A percentile compares a stretch with the other conserved stretches of the same genome.
These are phyloP conservation scores for Anoplolepis gracilipes DNA, from an alignment of 1,140 invertebrate genomes.

Conservation along the genomic window DNA sequence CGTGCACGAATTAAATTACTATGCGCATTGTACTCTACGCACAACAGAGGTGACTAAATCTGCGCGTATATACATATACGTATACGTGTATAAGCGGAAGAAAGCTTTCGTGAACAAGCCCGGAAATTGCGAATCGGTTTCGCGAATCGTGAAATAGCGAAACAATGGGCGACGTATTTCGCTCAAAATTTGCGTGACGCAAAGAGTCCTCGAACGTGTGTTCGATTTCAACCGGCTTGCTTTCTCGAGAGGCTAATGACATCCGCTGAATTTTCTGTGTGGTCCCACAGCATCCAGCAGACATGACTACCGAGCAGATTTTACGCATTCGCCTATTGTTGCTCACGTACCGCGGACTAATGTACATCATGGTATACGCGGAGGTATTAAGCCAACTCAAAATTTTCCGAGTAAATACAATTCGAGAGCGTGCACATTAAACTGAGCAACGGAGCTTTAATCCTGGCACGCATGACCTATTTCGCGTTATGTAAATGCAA, in stretches of 20 bases:
- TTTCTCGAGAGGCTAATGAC: constrained; percentile 2
- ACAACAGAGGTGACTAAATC: too few relatives aligned
- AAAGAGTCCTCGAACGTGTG: neutral
- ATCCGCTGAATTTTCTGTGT: constrained; percentile 16
- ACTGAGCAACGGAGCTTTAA: constrained; percentile 21
- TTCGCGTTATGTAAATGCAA: constrained; percentile 14
- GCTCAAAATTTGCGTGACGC: neutral
- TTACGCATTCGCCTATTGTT: neutral
- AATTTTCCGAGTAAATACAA: constrained; percentile 54
- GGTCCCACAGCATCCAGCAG: neutral
- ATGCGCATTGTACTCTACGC: too few relatives aligned
- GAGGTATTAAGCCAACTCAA: constrained; percentile 15
- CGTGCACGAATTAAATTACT: neutral
- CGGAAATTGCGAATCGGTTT: constrained; percentile 35
- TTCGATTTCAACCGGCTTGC: neutral
- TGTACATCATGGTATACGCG: neutral
- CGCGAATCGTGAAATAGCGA: neutral
- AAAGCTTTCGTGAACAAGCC: neutral
- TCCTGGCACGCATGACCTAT: constrained; percentile 17
- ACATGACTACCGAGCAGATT: neutral
- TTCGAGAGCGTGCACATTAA: constrained; percentile 28
- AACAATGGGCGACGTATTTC: neutral
- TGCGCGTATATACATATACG: too few relatives aligned
- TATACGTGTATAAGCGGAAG: too few relatives aligned
- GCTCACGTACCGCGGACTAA: neutral